A percentile compares a stretch with the other conserved stretches of the same genome.
Evolutionary conservation across 2,113 vertebrate genomes (phyloP).

Genomic region (Carassius gibelio): DNA sequence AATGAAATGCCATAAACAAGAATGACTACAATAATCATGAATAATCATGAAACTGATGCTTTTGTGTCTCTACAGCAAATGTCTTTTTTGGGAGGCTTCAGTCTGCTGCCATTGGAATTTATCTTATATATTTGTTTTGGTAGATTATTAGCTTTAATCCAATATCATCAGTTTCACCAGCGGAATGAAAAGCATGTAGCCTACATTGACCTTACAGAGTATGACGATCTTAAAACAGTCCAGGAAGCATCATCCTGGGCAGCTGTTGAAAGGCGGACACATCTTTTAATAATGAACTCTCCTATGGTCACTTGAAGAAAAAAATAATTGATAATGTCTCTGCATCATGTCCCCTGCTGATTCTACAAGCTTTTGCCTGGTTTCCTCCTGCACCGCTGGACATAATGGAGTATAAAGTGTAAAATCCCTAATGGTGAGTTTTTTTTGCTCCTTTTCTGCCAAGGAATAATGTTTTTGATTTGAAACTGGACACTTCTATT

Average conservation of each 20-base stretch:
- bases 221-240: not conserved
- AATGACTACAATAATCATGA: conserved; percentile 11
- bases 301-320: conserved; percentile 20
- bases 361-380: not conserved
- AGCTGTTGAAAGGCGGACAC: conserved; percentile 13
- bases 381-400: not conserved
- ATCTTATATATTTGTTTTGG: not conserved
- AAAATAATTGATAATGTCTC: conserved; percentile 32
- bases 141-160: not conserved
- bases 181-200: not conserved
- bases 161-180: not conserved
- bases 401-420: conserved; percentile 3
- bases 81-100: not conserved
- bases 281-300: conserved; percentile 45
- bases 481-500: conserved; percentile 14
- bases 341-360: not conserved
- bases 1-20: conserved; percentile 44
- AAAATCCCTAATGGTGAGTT: conserved; percentile 28
- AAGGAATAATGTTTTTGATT: not conserved
- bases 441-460: conserved; percentile 18
- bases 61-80: conserved; percentile 4
- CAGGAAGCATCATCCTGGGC: not conserved
- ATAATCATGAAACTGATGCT: conserved; percentile 1
- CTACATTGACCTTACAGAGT: not conserved
- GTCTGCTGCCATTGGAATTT: not conserved